phyloP scores from a whole-genome alignment of 2,888 invertebrate species.

The Anthophora plumipes region DNA sequence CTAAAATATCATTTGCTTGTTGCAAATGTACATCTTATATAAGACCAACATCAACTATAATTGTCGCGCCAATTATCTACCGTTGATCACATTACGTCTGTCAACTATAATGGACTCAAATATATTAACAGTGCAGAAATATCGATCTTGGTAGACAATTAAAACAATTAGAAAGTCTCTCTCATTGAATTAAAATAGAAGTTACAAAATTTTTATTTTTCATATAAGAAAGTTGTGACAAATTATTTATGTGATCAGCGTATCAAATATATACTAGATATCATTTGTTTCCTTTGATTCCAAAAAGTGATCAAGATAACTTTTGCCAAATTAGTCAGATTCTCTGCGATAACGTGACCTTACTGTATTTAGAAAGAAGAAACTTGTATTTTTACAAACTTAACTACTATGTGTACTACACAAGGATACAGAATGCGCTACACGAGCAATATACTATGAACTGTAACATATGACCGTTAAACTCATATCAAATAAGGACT shows the following conservation, averaged over 20 bases:
- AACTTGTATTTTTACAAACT: conserved; percentile 1
- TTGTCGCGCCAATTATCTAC: not conserved
- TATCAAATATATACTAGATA: not conserved
- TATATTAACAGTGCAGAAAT: not conserved
- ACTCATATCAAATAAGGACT: not conserved
- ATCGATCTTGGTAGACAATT: not conserved
- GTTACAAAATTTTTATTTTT: conserved; percentile 1
- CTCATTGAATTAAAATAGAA: not conserved
- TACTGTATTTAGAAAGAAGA: not conserved
- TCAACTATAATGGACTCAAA: not conserved
- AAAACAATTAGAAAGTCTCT: not conserved
- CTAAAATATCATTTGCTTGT: not conserved
- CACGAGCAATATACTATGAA: conserved; percentile 14
- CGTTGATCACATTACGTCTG: not conserved
- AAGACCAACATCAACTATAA: not conserved
- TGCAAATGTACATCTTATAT: not conserved
- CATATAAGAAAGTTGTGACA: not conserved
- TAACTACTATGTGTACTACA: conserved; percentile 28
- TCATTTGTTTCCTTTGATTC: not conserved
- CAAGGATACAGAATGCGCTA: conserved; percentile 20
- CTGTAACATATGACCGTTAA: not conserved
- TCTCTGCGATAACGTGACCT: not conserved
- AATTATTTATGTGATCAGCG: not conserved
- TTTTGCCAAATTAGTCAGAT: not conserved
- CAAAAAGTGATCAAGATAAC: not conserved